Evolutionary conservation across 2,888 invertebrate genomes (phyloP), one percentile per base, ranked within the genome.

Genomic region (Griposia aprilina): DNA sequence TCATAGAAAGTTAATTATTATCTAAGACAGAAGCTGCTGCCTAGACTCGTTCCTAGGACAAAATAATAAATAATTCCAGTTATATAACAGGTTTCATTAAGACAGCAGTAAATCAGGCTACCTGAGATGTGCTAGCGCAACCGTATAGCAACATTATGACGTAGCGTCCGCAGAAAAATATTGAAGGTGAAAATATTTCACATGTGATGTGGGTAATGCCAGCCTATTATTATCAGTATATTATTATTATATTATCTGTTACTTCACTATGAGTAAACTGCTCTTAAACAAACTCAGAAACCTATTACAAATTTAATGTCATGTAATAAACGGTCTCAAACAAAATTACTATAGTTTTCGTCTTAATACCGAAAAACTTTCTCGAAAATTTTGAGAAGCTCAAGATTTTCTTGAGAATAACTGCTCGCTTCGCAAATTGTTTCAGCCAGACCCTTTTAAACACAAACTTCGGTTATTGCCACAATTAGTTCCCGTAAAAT

Each of bases 1-100:
- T 90, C 90, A 90, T 91, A 93, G 93, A 92, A 93, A 93, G 92
- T 94, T 94, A 95, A 95, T 95, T 95, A 95, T 95, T 94, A 92
- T 93, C 93, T 93, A 94, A 94, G 93, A 95, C 95, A 95, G 96
- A 93, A 95, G 95, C 95, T 87, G 84, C 92, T 93, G 91, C 92
- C 91, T 88, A 90, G 92, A 92, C 93, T 93, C 90, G 94, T 93
- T 93, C 93, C 88, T 91, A 89, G 93, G 94, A 94, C 94, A 93
- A 95, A 96, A 96, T 96, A 96, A 96, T 96, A 96, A 96, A 96
- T 96, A 96, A 95, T 96, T 93, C 95, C 93, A 94, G 95, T 96
- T 95, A 95, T 93, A 94, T 94, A 96, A 96, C 96, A 95, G 96
- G 96, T 96, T 96, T 95, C 96, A 96, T 96, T 96, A 96, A 94